Base-by-base conservation (phyloP, 1,140 invertebrate species). In the Bombus balteatus region DNA sequence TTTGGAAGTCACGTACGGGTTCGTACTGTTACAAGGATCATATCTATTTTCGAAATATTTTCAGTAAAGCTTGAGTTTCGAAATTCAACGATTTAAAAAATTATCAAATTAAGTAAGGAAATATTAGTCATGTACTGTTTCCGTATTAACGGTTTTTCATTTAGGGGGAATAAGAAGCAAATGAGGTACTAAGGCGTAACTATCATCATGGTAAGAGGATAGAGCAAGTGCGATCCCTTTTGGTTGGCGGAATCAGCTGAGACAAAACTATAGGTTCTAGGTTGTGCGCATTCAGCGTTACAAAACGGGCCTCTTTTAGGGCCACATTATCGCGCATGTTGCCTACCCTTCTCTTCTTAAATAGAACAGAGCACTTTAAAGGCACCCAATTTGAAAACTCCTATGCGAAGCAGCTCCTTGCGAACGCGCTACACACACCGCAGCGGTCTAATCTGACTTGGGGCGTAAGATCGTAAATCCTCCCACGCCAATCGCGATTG, bases 381-480 rank as follows among this genome's bases (percentile, higher is more conserved):
- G 83, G 81, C 78, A 53, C 12, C 85, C 78, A 57, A 80, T 87
- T 89, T 87, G 81, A 89, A 81, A 89, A 77, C 72, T 86, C 43
- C 85, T 86, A 81, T 43, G 77, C 76, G 77, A 62, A 81, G 74
- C 77, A 34, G 81, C 78, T 81, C 41, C 77, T 87, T 57, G 73
- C 87, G 82, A 90, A 87, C 78, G 75, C 88, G 72, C 83, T 53
- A 65, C 37, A 85, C 79, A 68, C 87, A 62, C 84, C 88, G 37
- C 76, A n/a, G 15, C 66, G 76, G 82, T 80, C 89, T 90, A 90
- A 90, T 90, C 89, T 85, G 88, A 84, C 82, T 88, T 80, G 81
- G 83, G 76, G 83, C 80, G 89, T 71, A 75, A 85, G 87, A 90
- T 91, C 90, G 91, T 92, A 92, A 91, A 92, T 92, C 90, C 89